Evolutionary conservation across 1,140 invertebrate species (phyloP).

Genomic region (Whitmania pigra): DNA sequence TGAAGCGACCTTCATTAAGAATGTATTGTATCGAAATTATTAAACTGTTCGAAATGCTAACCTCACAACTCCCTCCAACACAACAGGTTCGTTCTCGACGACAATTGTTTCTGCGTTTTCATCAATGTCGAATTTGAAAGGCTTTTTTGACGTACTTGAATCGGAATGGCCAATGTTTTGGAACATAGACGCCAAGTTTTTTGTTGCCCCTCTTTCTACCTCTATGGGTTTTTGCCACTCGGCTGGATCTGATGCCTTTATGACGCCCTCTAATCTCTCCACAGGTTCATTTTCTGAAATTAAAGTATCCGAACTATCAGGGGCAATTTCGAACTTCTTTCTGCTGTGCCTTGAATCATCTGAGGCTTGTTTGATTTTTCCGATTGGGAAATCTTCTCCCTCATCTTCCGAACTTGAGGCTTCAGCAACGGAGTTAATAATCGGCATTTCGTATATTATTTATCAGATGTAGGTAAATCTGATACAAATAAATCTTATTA

Average conservation of each 20-base stretch:
- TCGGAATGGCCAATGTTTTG: conserved; percentile 1
- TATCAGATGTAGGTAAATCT: too few relatives aligned
- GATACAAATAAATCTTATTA: too few relatives aligned
- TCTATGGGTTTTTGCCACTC: conserved; percentile 20
- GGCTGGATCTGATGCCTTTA: conserved; percentile 4
- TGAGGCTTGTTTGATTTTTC: too few relatives aligned
- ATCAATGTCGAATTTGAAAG: conserved; percentile 14
- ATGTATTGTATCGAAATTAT: not conserved
- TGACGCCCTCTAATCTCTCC: conserved; percentile 12
- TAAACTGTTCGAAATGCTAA: not conserved
- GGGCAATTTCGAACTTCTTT: not conserved
- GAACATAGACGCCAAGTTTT: conserved; percentile 12
- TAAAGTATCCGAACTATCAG: not conserved
- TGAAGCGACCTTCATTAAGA: not conserved
- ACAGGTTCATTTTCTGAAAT: conserved; percentile 16
- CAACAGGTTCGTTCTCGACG: conserved; percentile 14
- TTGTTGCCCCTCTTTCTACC: conserved; percentile 10
- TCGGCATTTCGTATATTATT: too few relatives aligned
- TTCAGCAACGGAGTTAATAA: too few relatives aligned
- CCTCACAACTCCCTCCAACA: conserved; percentile 17
- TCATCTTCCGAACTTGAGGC: too few relatives aligned
- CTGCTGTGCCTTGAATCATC: not conserved
- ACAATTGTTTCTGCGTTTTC: conserved; percentile 14
- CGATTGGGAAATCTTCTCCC: too few relatives aligned
- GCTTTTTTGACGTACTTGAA: conserved; percentile 1